Evolutionary conservation across 2,113 vertebrate species (phyloP).

Genomic region (Hypanus sabinus): DNA sequence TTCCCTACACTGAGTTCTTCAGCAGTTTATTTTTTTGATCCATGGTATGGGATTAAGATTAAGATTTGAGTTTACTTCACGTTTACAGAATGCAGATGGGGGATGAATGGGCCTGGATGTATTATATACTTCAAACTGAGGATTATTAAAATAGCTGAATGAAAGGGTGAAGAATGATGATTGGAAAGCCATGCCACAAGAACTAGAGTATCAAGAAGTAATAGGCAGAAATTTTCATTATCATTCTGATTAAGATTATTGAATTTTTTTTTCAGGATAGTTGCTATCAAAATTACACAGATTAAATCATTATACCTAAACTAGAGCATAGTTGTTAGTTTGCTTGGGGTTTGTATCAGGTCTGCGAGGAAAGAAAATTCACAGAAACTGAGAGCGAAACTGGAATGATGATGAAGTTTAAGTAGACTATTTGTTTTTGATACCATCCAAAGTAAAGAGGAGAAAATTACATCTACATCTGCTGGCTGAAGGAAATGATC

Average conservation of each 20-base stretch:
- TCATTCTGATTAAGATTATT: not conserved
- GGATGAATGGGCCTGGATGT: not conserved
- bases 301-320: not conserved
- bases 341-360: not conserved
- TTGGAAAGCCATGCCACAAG: not conserved
- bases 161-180: not conserved
- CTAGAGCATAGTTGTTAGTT: not conserved
- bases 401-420: not conserved
- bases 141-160: not conserved
- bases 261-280: not conserved
- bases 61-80: too few relatives aligned
- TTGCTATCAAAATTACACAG: not conserved
- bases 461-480: not conserved
- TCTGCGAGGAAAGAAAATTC: not conserved
- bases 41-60: too few relatives aligned
- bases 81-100: too few relatives aligned
- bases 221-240: not conserved
- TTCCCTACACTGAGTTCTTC: too few relatives aligned
- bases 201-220: not conserved
- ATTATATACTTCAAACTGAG: not conserved
- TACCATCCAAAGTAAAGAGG: not conserved
- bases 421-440: not conserved
- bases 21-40: too few relatives aligned
- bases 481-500: not conserved
- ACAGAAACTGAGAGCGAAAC: not conserved